Conservation (phyloP, 2,888 invertebrate genomes). For the Deroplatys truncata region DNA sequence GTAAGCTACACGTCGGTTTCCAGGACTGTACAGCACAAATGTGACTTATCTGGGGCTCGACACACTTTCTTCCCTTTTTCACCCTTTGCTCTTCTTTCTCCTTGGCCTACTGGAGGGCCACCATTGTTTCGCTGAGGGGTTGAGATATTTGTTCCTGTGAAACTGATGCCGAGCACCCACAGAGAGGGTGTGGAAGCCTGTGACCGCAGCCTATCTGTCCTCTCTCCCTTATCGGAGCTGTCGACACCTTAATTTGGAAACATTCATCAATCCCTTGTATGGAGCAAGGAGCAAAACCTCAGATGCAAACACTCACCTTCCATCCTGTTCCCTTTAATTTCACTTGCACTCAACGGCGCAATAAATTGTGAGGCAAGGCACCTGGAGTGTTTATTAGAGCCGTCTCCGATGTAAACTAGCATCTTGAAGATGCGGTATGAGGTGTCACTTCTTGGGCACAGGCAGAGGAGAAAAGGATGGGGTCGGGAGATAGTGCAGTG, state of each 20-base stretch:
- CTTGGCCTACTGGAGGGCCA: background rate
- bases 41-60: too few species aligned
- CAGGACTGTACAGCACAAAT: too few species aligned
- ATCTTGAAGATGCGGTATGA: background rate
- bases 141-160: background rate
- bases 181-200: background rate
- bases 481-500: background rate
- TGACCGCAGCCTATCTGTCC: constrained; percentile 6
- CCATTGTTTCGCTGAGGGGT: background rate
- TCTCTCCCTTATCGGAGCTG: background rate
- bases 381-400: constrained; percentile 24
- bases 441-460: background rate
- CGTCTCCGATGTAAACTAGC: background rate
- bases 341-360: constrained; percentile 23
- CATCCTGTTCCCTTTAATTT: constrained; percentile 23
- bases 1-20: too few species aligned
- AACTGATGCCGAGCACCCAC: background rate
- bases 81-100: too few species aligned
- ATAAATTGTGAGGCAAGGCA: constrained; percentile 25
- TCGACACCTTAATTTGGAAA: constrained; percentile 27
- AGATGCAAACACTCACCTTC: constrained; percentile 23
- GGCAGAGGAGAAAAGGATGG: background rate
- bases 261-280: constrained; percentile 30
- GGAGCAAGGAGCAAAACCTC: constrained; percentile 5
- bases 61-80: too few species aligned